Conservation (phyloP, 2,888 invertebrate genomes). For the Hirtodrosophila alboralis region DNA sequence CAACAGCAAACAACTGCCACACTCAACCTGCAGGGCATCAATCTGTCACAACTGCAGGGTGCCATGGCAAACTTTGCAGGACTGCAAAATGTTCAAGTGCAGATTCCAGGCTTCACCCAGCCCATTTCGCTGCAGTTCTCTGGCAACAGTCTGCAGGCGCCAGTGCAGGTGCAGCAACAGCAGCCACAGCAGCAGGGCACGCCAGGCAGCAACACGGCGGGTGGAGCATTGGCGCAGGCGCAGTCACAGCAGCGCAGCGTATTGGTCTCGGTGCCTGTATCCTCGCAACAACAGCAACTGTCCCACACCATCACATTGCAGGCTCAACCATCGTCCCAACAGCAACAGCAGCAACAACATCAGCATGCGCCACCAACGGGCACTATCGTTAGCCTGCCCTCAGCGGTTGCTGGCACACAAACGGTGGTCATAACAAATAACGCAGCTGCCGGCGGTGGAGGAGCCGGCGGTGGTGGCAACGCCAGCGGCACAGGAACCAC, state of each 20-base stretch:
- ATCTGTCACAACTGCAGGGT: conserved; percentile 89
- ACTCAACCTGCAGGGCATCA: conserved; percentile 88
- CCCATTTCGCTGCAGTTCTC: conserved; percentile 92
- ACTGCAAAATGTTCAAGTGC: conserved; percentile 90
- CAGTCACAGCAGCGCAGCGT: conserved; percentile 85
- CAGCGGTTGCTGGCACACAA: conserved; percentile 81
- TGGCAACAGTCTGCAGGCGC: conserved; percentile 86
- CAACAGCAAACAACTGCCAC: conserved; percentile 84
- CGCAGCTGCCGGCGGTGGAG: conserved; percentile 37
- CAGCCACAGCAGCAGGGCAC: conserved; percentile 51
- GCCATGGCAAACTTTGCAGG: conserved; percentile 86
- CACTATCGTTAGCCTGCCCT: conserved; percentile 85
- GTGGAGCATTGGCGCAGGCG: conserved; percentile 39
- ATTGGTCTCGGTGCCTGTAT: conserved; percentile 88
- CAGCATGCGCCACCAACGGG: conserved; percentile 83
- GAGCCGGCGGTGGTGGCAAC: conserved; percentile 33
- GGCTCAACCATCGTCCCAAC: conserved; percentile 83
- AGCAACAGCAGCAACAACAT: conserved; percentile 77
- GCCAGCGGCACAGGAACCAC: conserved; percentile 54
- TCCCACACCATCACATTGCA: conserved; percentile 81
- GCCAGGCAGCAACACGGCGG: conserved; percentile 23
- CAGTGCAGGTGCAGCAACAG: conserved; percentile 63
- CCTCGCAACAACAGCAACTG: conserved; percentile 82
- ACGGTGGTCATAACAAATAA: conserved; percentile 84
- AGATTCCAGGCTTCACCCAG: conserved; percentile 93